phyloP scores from a whole-genome alignment of 2,888 invertebrate species.

The Eristalis arbustorum region DNA sequence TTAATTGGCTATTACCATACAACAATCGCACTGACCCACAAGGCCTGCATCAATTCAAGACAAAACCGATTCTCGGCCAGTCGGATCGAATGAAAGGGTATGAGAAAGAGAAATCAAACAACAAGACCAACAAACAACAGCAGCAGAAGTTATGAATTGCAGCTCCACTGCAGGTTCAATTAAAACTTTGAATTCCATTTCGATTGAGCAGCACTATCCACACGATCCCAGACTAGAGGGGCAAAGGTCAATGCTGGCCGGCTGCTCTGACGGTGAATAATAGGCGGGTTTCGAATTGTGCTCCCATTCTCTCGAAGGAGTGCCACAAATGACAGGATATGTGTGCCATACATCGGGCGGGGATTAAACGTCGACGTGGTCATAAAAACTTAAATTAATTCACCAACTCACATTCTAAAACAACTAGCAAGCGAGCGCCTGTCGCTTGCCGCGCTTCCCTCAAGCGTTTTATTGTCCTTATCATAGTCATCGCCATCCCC shows the following conservation, averaged over 20 bases:
- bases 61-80: not conserved
- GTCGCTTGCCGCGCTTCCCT: not conserved
- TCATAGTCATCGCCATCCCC: not conserved
- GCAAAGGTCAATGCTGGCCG: slow-evolving; percentile 49
- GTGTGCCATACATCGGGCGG: slow-evolving; percentile 31
- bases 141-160: not conserved
- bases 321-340: slow-evolving; percentile 37
- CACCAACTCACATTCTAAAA: slow-evolving; percentile 62
- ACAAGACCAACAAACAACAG: not conserved
- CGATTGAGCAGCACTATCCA: not conserved
- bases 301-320: slow-evolving; percentile 4
- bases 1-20: slow-evolving; percentile 17
- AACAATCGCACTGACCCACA: slow-evolving; percentile 11
- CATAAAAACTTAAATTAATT: slow-evolving; percentile 70
- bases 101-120: not conserved
- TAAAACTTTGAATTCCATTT: slow-evolving; percentile 2
- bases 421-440: slow-evolving; percentile 20
- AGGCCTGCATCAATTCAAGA: slow-evolving; percentile 13
- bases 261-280: not conserved
- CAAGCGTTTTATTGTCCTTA: not conserved
- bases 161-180: slow-evolving; percentile 5
- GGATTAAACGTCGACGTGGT: slow-evolving; percentile 61
- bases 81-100: not conserved
- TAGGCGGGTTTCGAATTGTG: not conserved
- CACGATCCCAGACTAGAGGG: not conserved